These are phyloP conservation scores for Melinaea menophilus DNA, from an alignment of 2,888 invertebrate genomes.

Conservation along the genomic window DNA sequence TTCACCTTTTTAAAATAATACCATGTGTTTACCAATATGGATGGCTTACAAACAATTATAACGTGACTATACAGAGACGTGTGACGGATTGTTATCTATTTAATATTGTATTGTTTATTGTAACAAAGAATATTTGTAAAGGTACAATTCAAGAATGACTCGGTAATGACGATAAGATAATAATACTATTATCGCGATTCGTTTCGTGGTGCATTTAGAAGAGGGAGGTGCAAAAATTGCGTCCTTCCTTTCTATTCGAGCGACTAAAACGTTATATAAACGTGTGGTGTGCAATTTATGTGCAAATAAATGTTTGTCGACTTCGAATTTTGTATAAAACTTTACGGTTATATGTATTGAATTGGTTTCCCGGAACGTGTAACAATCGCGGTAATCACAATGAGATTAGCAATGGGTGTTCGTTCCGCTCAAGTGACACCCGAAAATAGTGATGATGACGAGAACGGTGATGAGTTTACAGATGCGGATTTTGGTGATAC, in stretches of 20 bases:
- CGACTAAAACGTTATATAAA: constrained; percentile 29
- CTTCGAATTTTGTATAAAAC: neutral
- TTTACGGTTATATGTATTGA: constrained; percentile 1
- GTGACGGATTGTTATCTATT: constrained; percentile 19
- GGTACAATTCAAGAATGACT: constrained; percentile 48
- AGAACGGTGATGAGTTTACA: constrained; percentile 68
- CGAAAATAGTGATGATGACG: constrained; percentile 66
- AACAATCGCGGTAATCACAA: constrained; percentile 38
- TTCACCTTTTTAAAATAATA: constrained; percentile 21
- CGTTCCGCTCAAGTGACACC: constrained; percentile 56
- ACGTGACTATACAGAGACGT: constrained; percentile 17
- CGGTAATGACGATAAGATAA: constrained; percentile 69
- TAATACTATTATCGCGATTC: constrained; percentile 50
- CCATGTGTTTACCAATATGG: constrained; percentile 29
- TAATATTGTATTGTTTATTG: constrained; percentile 31
- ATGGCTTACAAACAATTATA: constrained; percentile 33
- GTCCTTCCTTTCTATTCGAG: constrained; percentile 57
- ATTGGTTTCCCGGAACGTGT: constrained; percentile 8
- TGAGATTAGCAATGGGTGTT: constrained; percentile 56
- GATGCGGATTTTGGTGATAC: constrained; percentile 70
- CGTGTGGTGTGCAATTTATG: constrained; percentile 27
- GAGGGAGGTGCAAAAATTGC: constrained; percentile 46
- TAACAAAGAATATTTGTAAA: constrained; percentile 57
- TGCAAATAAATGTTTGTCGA: neutral
- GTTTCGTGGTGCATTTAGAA: constrained; percentile 46